A percentile compares a stretch with the other conserved stretches of the same genome.
Evolutionary conservation across 2,113 vertebrate species (phyloP).

Genomic region (Carettochelys insculpta): DNA sequence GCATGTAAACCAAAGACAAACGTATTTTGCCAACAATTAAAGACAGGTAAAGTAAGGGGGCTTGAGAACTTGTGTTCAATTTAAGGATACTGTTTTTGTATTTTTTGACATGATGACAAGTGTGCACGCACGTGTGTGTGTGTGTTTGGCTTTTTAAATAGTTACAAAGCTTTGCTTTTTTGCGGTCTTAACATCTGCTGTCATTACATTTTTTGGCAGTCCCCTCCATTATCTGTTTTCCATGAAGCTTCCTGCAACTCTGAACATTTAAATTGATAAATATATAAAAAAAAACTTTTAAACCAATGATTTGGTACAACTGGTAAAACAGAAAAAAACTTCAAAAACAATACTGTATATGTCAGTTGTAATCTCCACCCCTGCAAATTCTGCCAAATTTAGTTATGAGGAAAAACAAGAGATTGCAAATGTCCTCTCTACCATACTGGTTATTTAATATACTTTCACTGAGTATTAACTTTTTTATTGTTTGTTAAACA

Average conservation of each 20-base stretch:
- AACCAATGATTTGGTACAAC: not conserved
- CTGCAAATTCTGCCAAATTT: not conserved
- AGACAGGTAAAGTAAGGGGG: not conserved
- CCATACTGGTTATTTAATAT: not conserved
- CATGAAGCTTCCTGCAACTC: not conserved
- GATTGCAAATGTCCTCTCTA: not conserved
- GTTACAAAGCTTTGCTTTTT: not conserved
- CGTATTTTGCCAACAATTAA: not conserved
- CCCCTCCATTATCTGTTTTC: not conserved
- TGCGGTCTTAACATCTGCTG: not conserved
- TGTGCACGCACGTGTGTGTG: no score
- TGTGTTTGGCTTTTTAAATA: no score
- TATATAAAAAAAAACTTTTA: not conserved
- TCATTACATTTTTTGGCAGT: not conserved
- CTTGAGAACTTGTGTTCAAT: not conserved
- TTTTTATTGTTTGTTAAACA: not conserved
- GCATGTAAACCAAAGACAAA: not conserved
- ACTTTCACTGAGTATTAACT: not conserved
- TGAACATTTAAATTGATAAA: not conserved
- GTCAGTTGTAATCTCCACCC: no score
- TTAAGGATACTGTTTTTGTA: not conserved
- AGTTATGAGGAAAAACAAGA: not conserved
- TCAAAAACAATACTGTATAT: no score
- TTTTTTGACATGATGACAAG: not conserved
- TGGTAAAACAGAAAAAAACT: no score